Evolutionary conservation across 2,888 invertebrate genomes (phyloP).

Genomic region (Helicoverpa assulta): DNA sequence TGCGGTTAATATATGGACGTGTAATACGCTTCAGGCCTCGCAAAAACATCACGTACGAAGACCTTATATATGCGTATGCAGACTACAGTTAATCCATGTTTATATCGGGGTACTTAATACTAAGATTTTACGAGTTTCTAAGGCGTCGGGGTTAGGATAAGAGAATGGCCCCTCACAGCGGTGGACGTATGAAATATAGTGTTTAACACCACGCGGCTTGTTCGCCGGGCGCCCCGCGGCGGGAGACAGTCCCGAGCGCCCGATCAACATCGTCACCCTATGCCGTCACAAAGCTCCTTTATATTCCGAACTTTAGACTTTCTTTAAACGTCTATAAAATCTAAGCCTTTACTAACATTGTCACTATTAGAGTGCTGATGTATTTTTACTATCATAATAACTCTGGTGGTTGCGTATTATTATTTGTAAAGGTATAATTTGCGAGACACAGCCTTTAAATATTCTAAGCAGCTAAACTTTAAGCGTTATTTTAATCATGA

Average conservation of each 20-base stretch:
- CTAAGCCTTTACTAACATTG: slow-evolving; percentile 44
- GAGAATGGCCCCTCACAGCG: slow-evolving; percentile 81
- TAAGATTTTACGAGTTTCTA: slow-evolving; percentile 79
- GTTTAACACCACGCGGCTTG: slow-evolving; percentile 87
- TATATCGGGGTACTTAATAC: slow-evolving; percentile 73
- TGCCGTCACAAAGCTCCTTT: slow-evolving; percentile 51
- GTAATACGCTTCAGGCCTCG: slow-evolving; percentile 19
- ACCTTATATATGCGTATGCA: slow-evolving; percentile 35
- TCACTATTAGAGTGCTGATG: slow-evolving; percentile 34
- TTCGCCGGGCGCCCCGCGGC: slow-evolving; percentile 77
- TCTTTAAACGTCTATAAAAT: slow-evolving; percentile 56
- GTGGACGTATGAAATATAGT: slow-evolving; percentile 85
- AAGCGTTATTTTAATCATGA: slow-evolving; percentile 32
- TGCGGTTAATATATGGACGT: too few relatives aligned
- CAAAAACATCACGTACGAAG: slow-evolving; percentile 49
- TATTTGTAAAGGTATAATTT: slow-evolving; percentile 37
- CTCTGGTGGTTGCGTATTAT: slow-evolving; percentile 9
- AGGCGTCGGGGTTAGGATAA: slow-evolving; percentile 75
- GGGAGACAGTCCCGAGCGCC: slow-evolving; percentile 54
- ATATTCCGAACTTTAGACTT: slow-evolving; percentile 43
- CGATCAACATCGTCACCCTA: slow-evolving; percentile 64
- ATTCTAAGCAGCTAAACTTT: slow-evolving; percentile 18
- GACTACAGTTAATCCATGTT: slow-evolving; percentile 60
- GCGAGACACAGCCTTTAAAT: slow-evolving; percentile 22
- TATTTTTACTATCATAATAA: slow-evolving; percentile 36